Evolutionary conservation across 1,140 invertebrate genomes (phyloP), one percentile per base, ranked within the genome.

Genomic region (Ceratina japonica): DNA sequence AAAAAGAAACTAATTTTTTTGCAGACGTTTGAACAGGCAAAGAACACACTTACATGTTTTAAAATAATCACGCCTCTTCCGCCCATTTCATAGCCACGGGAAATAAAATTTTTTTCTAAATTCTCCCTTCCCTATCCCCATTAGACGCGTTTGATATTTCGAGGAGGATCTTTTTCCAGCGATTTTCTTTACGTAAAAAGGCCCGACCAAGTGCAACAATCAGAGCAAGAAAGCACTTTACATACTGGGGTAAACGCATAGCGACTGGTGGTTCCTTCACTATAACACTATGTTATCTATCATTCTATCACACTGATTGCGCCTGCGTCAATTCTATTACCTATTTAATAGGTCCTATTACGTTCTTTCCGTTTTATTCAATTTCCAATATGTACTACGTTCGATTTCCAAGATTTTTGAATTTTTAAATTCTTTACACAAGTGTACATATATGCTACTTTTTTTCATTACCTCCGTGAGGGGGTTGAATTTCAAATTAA

Each of bases 161-260:
- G 5, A 76, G 27, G 0, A 31, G 59, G 37, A 63, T 44, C 15
- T 63, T 56, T 54, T 56, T 80, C 44, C 27, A 56, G 7, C 31
- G 18, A 0, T 70, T 63, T 3, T 24, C 54, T 58, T 63, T 69
- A 16, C n/a, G 24, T 7, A 58, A 56, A 31, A 75, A 70, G 5
- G 44, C 52, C 37, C 69, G 64, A 59, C 73, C 37, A 20, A 58
- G 22, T 24, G 49, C 64, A 71, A 77, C 75, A 66, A 78, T 71
- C 70, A 65, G 76, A 79, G 65, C 24, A 58, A 82, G 81, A 72
- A 76, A 76, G 16, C 61, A 83, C 61, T 72, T 76, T 54, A 69
- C 83, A 16, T 71, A 79, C 63, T 65, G 44, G n/a, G 62, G 62
- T 82, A 85, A 86, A 63, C 84, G 75, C 84, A 86, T 85, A 85